Conservation (phyloP, 2,888 invertebrate genomes). For the Macrostomum cliftonense region DNA sequence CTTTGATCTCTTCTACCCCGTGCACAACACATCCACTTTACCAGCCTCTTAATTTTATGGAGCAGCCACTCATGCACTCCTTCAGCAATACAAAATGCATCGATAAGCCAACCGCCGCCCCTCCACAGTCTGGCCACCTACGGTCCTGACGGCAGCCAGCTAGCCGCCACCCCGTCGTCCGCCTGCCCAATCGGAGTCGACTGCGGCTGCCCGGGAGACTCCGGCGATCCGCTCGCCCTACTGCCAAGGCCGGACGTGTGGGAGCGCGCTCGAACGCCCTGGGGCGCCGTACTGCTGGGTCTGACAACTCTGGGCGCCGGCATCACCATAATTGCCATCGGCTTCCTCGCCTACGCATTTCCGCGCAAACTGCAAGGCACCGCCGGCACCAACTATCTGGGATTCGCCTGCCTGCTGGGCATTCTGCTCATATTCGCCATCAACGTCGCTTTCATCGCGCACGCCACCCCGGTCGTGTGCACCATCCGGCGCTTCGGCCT, state of each 20-base stretch:
- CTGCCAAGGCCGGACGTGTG: conserved; percentile 1
- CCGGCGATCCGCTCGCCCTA: neutral
- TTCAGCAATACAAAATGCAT: no score
- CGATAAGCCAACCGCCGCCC: neutral
- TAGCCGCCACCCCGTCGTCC: conserved; percentile 15
- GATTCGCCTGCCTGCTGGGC: conserved; percentile 37
- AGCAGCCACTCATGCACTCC: no score
- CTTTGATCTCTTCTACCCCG: no score
- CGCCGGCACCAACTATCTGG: conserved; percentile 35
- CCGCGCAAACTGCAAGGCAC: conserved; percentile 20
- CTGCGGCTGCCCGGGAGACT: conserved; percentile 17
- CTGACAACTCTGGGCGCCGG: conserved; percentile 35
- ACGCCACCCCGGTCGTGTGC: conserved; percentile 33
- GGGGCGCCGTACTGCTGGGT: conserved; percentile 14
- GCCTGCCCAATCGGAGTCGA: conserved; percentile 19
- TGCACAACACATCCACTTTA: no score
- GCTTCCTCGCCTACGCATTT: conserved; percentile 35
- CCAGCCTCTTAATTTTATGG: no score
- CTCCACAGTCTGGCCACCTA: conserved; percentile 12
- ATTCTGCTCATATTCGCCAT: conserved; percentile 35
- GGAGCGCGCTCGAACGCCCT: neutral
- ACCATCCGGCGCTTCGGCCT: conserved; percentile 37
- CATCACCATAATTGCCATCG: conserved; percentile 29
- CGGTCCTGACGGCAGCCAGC: conserved; percentile 14
- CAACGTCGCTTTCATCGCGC: conserved; percentile 37